phyloP scores from a whole-genome alignment of 2,888 invertebrate genomes.

The Drosophila setosimentum region DNA sequence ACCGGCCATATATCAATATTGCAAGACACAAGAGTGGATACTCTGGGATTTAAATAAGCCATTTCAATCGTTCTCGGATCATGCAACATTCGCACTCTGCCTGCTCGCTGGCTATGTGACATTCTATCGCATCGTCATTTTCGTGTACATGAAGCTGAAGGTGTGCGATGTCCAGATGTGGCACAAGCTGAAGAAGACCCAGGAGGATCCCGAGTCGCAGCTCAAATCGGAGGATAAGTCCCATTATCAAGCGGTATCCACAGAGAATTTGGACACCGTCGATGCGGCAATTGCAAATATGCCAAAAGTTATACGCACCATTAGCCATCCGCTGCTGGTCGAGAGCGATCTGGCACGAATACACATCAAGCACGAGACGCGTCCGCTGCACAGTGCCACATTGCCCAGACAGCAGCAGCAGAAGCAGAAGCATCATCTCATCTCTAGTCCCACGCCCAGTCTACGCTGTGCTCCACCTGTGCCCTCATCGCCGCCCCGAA shows the following conservation, averaged over 20 bases:
- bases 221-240: conserved; percentile 47
- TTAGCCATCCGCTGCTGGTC: conserved; percentile 66
- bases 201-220: conserved; percentile 64
- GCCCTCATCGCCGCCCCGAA: conserved; percentile 50
- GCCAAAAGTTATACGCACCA: conserved; percentile 66
- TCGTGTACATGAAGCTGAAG: conserved; percentile 67
- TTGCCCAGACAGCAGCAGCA: conserved; percentile 47
- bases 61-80: conserved; percentile 58
- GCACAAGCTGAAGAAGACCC: conserved; percentile 62
- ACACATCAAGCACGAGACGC: conserved; percentile 67
- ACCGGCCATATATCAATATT: conserved; percentile 64
- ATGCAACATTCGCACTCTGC: conserved; percentile 56
- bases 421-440: neutral
- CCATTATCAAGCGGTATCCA: conserved; percentile 61
- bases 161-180: conserved; percentile 69
- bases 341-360: conserved; percentile 66
- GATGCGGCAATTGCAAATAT: conserved; percentile 31
- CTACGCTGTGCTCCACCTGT: conserved; percentile 65
- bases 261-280: conserved; percentile 63
- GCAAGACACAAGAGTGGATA: conserved; percentile 50
- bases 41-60: conserved; percentile 57
- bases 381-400: conserved; percentile 56
- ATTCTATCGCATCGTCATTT: conserved; percentile 65
- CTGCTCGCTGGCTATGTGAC: conserved; percentile 64
- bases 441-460: conserved; percentile 66